phyloP scores from a whole-genome alignment of 2,797 vertebrate species.

The Acestrorhynchus altus region DNA sequence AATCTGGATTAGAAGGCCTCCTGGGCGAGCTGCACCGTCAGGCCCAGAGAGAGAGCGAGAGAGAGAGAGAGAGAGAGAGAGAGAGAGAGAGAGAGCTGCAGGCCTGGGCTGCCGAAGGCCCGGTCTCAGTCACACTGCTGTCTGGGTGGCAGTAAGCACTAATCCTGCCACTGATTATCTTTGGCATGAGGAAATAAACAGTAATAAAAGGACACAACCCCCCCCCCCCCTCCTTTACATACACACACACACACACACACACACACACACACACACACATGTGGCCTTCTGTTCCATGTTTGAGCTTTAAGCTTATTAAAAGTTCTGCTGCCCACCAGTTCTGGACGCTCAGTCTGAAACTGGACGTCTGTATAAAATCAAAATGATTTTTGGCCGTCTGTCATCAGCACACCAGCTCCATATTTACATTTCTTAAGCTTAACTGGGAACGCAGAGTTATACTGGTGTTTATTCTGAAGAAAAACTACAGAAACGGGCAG shows the following conservation, averaged over 20 bases:
- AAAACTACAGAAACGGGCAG: neutral
- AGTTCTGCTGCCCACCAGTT: neutral
- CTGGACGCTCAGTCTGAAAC: neutral
- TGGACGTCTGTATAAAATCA: constrained; percentile 1
- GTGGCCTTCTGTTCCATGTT: constrained; percentile 9
- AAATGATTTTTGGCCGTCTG: neutral
- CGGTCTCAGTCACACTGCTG: constrained; percentile 68
- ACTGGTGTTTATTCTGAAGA: constrained; percentile 6
- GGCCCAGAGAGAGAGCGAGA: constrained; percentile 36
- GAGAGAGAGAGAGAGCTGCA: constrained; percentile 29
- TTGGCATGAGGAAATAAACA: constrained; percentile 79
- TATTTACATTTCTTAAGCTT: constrained; percentile 8
- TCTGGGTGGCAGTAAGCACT: constrained; percentile 78
- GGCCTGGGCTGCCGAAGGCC: constrained; percentile 60
- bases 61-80: constrained; percentile 27
- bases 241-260: constrained; percentile 52
- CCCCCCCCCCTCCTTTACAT: constrained; percentile 5
- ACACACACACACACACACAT: constrained; percentile 55
- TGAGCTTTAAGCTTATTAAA: constrained; percentile 6
- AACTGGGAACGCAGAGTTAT: neutral
- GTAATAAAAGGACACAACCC: constrained; percentile 70
- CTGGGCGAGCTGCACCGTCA: constrained; percentile 49
- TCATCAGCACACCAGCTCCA: neutral
- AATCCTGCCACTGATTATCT: constrained; percentile 76
- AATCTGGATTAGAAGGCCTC: constrained; percentile 60